Evolutionary conservation across 2,113 vertebrate genomes (phyloP), one percentile per base, ranked within the genome.

Genomic region (Typhlomys cinereus): DNA sequence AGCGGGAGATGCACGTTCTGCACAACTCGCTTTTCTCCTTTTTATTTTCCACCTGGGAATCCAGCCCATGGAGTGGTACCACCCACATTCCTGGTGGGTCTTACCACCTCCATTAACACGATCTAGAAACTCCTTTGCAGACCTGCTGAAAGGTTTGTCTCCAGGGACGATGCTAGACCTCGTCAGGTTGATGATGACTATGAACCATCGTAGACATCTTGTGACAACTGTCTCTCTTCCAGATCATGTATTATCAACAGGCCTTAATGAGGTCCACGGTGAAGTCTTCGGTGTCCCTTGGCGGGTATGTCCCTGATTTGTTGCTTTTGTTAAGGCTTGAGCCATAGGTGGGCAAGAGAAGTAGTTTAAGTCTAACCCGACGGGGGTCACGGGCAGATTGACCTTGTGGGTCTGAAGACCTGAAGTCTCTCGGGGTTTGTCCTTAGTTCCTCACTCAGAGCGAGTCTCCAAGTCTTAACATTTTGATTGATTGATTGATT

Each of bases 171-270:
- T n/a, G 34, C 41, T 29, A 48, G 79, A 46, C 25, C 79, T 29
- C 14, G 41, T 64, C 41, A 46, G 21, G 41, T 4, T 8, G 79
- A 81, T 18, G n/a, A n/a, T n/a, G n/a, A 46, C 18, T 59, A 25
- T 61, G 23, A 61, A 23, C 59, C 8, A 44, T 67, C 31, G 36
- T 50, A 54, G 78, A 21, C 15, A 1, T 34, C 39, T 75, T 66
- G 73, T 96, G 36, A 92, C 0, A 7, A 70, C 79, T 83, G 31
- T 88, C 76, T 97, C 92, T 90, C 80, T 96, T 95, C 8, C 91
- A 99, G 99, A 99, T 99, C 97, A 99, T 99, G 97, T 99, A 99
- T 93, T 99, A 98, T 62, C 99, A 99, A 90, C 99, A 99, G 96
- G 98, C 98, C 88, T 98, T 99, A 79, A 97, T 99, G 99, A 99